A percentile compares a stretch with the other conserved stretches of the same genome.
These are phyloP conservation scores for Rhipidura dahli DNA, from an alignment of 2,113 vertebrate genomes.

Conservation along the genomic window DNA sequence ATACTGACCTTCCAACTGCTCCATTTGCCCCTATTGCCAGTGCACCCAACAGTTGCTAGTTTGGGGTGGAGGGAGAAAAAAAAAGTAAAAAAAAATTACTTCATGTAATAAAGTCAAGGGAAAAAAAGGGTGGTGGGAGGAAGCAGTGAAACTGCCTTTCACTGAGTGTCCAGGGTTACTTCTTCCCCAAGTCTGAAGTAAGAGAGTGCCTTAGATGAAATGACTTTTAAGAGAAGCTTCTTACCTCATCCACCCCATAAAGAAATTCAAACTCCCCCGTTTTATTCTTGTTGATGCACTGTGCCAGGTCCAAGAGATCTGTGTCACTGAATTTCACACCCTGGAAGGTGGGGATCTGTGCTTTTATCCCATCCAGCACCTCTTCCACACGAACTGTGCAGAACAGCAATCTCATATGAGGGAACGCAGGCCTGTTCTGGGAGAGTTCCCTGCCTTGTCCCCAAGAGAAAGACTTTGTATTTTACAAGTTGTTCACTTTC, in stretches of 20 bases:
- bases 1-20: constrained; percentile 89
- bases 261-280: constrained; percentile 75
- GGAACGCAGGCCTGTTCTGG: neutral
- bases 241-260: constrained; percentile 93
- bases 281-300: constrained; percentile 75
- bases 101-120: neutral
- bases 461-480: neutral
- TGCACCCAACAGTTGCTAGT: constrained; percentile 86
- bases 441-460: neutral
- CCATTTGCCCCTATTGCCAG: constrained; percentile 85
- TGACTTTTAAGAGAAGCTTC: neutral
- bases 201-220: neutral
- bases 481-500: neutral
- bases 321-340: constrained; percentile 88
- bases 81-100: neutral
- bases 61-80: constrained; percentile 8
- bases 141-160: neutral
- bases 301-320: constrained; percentile 90
- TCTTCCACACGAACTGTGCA: constrained; percentile 81
- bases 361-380: constrained; percentile 82
- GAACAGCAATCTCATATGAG: neutral
- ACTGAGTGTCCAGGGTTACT: neutral
- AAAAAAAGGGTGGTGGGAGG: neutral
- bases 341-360: constrained; percentile 85
- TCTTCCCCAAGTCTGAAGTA: neutral